Evolutionary conservation across 2,888 invertebrate species (phyloP).

Genomic region (Megastigmus dorsalis): DNA sequence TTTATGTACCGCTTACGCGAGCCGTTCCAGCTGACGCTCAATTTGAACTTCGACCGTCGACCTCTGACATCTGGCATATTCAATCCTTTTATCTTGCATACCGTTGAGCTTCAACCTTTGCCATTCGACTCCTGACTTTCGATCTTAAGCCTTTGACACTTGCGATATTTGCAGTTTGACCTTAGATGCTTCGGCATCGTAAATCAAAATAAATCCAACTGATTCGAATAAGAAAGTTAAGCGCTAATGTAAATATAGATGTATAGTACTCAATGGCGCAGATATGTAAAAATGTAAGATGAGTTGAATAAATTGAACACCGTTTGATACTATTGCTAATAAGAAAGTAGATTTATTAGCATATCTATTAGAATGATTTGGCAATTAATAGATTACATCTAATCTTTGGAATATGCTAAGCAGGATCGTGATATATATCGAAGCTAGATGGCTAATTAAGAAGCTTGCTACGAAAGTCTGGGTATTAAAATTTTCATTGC

Average conservation of each 20-base stretch:
- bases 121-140: slow-evolving; percentile 19
- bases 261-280: too few species aligned
- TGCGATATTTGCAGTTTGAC: neutral
- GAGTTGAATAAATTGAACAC: neutral
- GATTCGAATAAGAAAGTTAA: too few species aligned
- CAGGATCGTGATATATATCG: slow-evolving; percentile 10
- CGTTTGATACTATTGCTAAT: neutral
- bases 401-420: slow-evolving; percentile 20
- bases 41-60: slow-evolving; percentile 32
- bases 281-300: neutral
- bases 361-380: slow-evolving; percentile 28
- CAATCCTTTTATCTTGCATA: slow-evolving; percentile 18
- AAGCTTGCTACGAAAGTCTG: neutral
- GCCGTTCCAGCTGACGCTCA: neutral
- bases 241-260: too few species aligned
- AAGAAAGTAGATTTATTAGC: neutral
- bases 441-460: slow-evolving; percentile 32
- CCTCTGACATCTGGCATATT: slow-evolving; percentile 34
- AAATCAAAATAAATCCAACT: too few species aligned
- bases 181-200: neutral
- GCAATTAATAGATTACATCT: slow-evolving; percentile 41
- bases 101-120: slow-evolving; percentile 27
- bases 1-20: neutral
- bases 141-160: neutral
- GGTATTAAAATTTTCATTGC: slow-evolving; percentile 26